A percentile compares a stretch with the other conserved stretches of the same genome.
Evolutionary conservation across 2,888 invertebrate species (phyloP).

Genomic region (Leucophora obtusa): DNA sequence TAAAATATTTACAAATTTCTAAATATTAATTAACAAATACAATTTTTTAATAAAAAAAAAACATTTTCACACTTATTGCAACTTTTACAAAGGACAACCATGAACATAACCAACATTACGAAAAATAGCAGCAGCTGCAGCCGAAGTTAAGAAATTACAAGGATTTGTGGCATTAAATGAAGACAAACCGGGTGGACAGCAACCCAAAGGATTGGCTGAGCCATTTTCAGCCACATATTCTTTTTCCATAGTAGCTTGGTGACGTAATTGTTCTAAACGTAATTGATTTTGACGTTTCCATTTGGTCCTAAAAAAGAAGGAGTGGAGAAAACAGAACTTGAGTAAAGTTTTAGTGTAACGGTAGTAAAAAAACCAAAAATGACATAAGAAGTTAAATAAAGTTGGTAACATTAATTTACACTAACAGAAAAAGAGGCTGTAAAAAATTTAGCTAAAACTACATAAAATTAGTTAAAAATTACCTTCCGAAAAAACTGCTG

Average conservation of each 20-base stretch:
- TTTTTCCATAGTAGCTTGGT: conserved; percentile 89
- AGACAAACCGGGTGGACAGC: conserved; percentile 76
- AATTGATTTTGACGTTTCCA: conserved; percentile 95
- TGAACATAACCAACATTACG: conserved; percentile 87
- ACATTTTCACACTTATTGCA: background rate
- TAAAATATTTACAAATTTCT: conserved; percentile 30
- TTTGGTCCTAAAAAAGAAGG: conserved; percentile 84
- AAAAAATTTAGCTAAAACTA: too few species aligned
- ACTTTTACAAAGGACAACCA: conserved; percentile 83
- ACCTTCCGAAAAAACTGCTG: too few species aligned
- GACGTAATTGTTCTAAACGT: conserved; percentile 89
- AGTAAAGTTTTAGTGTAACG: background rate
- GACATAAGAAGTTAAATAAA: too few species aligned
- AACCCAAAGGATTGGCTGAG: conserved; percentile 71
- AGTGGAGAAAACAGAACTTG: background rate
- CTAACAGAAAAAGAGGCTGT: too few species aligned
- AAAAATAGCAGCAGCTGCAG: conserved; percentile 83
- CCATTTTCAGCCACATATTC: conserved; percentile 79
- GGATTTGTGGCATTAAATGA: conserved; percentile 76
- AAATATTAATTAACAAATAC: conserved; percentile 40
- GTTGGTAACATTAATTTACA: too few species aligned
- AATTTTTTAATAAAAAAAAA: background rate
- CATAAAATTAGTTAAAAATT: too few species aligned
- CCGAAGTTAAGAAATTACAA: conserved; percentile 84
- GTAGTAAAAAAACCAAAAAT: too few species aligned